These are phyloP conservation scores for Pharmacophagus antenor DNA, from an alignment of 2,888 invertebrate species.

Conservation along the genomic window DNA sequence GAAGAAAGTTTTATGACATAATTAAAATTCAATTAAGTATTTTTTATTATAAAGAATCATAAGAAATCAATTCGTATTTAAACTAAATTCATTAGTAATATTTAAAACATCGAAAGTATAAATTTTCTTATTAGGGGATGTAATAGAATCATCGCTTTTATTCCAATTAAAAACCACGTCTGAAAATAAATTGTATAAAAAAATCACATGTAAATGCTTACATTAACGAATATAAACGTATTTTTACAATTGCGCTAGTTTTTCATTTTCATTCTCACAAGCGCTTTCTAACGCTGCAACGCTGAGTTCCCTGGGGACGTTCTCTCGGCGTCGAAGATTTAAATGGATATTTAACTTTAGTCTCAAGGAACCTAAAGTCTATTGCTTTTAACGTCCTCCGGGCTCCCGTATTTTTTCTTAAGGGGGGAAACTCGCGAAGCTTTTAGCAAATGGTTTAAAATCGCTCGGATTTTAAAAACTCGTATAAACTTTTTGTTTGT, in stretches of 20 bases:
- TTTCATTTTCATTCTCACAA: conserved; percentile 33
- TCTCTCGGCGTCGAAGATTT: conserved; percentile 68
- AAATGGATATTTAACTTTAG: conserved; percentile 80
- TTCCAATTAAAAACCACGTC: too few species aligned
- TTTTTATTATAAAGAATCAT: too few species aligned
- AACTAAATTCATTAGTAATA: too few species aligned
- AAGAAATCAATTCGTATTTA: too few species aligned
- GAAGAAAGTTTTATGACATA: background rate
- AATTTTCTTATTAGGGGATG: too few species aligned
- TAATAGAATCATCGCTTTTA: too few species aligned
- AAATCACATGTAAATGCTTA: background rate
- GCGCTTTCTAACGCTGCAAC: conserved; percentile 60
- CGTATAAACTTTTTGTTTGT: conserved; percentile 44
- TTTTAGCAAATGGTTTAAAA: conserved; percentile 74
- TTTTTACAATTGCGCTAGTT: background rate
- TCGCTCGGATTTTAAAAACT: conserved; percentile 56
- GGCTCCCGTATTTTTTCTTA: conserved; percentile 52
- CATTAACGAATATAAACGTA: conserved; percentile 4
- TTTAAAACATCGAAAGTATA: too few species aligned
- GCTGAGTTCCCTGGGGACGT: conserved; percentile 56
- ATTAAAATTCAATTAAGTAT: background rate
- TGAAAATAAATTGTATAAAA: background rate
- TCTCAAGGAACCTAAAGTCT: conserved; percentile 75
- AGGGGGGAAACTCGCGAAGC: conserved; percentile 61
- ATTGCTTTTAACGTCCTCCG: conserved; percentile 63